Percentiles rank a stretch among this genome's conserved stretches.
phyloP scores from a whole-genome alignment of 2,113 vertebrate species.

The Catharus fuscescens region DNA sequence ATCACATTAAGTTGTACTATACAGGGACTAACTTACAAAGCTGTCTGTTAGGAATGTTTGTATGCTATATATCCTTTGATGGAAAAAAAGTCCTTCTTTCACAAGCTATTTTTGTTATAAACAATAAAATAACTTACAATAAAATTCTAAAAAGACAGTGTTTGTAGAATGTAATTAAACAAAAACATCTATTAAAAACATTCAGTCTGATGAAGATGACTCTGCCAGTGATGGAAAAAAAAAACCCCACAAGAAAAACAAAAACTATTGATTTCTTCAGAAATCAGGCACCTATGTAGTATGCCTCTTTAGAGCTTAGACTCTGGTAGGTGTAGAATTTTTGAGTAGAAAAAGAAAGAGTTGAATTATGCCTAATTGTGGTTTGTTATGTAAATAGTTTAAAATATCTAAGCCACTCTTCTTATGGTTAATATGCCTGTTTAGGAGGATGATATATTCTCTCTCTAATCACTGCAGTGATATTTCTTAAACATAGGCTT shows the following conservation, averaged over 20 bases:
- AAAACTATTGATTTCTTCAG: not conserved
- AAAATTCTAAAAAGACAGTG: not conserved
- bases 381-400: not conserved
- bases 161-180: not conserved
- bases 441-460: not conserved
- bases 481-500: not conserved
- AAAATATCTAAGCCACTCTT: not conserved
- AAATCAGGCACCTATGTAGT: not conserved
- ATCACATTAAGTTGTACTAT: not conserved
- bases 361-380: not conserved
- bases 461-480: not conserved
- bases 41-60: not conserved
- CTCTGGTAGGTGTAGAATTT: not conserved
- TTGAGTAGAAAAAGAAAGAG: not conserved
- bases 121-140: not conserved
- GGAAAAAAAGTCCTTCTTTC: not conserved
- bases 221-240: not conserved
- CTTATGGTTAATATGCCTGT: not conserved
- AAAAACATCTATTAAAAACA: not conserved
- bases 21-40: not conserved
- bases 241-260: rapidly evolving
- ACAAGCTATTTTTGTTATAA: not conserved
- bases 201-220: not conserved
- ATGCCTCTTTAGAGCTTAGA: not conserved
- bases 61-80: not conserved